Evolutionary conservation across 2,888 invertebrate species (phyloP).

Genomic region (Microctonus aethiopoides): DNA sequence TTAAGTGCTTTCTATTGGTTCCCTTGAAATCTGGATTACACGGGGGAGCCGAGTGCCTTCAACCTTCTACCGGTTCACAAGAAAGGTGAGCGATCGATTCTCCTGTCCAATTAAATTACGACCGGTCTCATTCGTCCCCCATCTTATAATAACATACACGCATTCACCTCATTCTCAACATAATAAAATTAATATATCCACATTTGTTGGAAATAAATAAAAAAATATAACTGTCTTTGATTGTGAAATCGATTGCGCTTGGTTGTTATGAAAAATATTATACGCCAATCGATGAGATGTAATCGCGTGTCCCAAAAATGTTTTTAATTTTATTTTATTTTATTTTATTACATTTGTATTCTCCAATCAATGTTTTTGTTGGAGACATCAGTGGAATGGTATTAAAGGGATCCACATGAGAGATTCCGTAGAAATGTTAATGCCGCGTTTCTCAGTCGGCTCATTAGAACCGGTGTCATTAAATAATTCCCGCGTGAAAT

Average conservation of each 20-base stretch:
- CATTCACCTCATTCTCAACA: no score
- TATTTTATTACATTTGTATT: background rate
- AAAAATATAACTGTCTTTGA: no score
- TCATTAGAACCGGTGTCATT: background rate
- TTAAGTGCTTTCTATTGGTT: background rate
- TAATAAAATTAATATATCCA: no score
- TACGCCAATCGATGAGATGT: no score
- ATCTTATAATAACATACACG: no score
- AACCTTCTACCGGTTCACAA: conserved; percentile 64
- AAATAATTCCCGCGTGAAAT: background rate
- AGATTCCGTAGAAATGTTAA: background rate
- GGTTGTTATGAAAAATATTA: no score
- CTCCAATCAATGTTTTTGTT: background rate
- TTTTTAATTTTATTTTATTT: no score
- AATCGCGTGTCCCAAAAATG: no score
- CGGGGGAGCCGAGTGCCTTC: conserved; percentile 60
- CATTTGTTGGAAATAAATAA: no score
- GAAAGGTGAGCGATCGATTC: conserved; percentile 55
- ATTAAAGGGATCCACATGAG: background rate
- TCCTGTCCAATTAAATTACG: conserved; percentile 19
- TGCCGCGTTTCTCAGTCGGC: background rate
- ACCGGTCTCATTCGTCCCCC: background rate
- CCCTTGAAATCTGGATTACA: conserved; percentile 63
- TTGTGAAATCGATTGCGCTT: no score
- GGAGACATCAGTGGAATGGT: background rate